Conservation (phyloP, 2,113 vertebrate genomes). For the Burhinus oedicnemus region DNA sequence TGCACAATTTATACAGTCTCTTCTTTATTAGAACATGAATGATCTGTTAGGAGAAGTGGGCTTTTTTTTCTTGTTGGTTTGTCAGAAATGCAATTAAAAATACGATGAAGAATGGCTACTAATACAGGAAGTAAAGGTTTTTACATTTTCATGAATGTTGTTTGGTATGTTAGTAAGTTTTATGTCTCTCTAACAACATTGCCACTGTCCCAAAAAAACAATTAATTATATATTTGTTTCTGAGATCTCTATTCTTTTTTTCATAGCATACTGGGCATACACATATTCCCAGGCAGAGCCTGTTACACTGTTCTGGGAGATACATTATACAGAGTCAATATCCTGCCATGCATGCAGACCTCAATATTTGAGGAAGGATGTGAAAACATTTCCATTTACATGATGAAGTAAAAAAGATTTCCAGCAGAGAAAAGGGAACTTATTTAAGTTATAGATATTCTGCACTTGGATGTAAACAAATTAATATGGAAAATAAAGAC, state of each 20-base stretch:
- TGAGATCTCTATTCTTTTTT: neutral
- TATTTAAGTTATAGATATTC: neutral
- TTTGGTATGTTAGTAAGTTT: neutral
- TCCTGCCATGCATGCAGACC: neutral
- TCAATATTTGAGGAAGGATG: neutral
- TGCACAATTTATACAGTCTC: neutral
- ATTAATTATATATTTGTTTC: neutral
- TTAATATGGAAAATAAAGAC: conserved; percentile 16
- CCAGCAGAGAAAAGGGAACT: neutral
- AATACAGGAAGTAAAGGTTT: neutral
- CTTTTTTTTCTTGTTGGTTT: neutral
- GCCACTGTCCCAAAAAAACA: neutral
- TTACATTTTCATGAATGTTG: neutral
- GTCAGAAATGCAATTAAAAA: neutral
- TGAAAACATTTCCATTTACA: neutral
- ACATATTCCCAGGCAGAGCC: neutral
- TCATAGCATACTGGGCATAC: neutral
- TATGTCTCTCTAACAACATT: neutral
- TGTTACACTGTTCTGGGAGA: neutral
- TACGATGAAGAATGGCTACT: neutral
- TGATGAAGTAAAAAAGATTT: conserved; percentile 5
- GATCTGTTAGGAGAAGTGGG: neutral
- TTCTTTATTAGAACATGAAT: neutral
- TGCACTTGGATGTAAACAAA: neutral
- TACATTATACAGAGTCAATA: neutral